These are phyloP conservation scores for Gymnothorax reevesii DNA, from an alignment of 2,797 vertebrate species.

Conservation along the genomic window DNA sequence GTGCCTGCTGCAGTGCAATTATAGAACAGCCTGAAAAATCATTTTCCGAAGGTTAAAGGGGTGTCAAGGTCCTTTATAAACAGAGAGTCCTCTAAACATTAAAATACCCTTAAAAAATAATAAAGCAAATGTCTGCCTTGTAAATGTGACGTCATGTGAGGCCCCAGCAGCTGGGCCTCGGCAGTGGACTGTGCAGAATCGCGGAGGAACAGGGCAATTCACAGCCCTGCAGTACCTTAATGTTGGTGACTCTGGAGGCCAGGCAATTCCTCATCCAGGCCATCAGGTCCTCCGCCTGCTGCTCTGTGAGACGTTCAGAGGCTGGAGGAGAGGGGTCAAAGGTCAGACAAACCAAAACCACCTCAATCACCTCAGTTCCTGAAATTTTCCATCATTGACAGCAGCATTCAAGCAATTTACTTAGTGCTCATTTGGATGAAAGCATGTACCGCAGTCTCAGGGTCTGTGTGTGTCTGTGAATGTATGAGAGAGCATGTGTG, in stretches of 20 bases:
- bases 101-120: too few relatives aligned
- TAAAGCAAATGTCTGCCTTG: too few relatives aligned
- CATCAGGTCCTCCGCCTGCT: slow-evolving; percentile 84
- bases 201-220: not conserved
- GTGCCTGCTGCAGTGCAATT: too few relatives aligned
- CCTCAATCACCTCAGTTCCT: not conserved
- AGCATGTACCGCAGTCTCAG: not conserved
- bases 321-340: slow-evolving; percentile 58
- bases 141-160: too few relatives aligned
- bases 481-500: not conserved
- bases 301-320: slow-evolving; percentile 77
- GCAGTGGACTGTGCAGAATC: not conserved
- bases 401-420: not conserved
- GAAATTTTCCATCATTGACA: not conserved
- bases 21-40: too few relatives aligned
- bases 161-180: too few relatives aligned
- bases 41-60: too few relatives aligned
- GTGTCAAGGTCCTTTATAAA: too few relatives aligned
- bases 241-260: slow-evolving; percentile 78
- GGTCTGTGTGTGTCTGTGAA: not conserved
- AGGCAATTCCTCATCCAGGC: slow-evolving; percentile 93
- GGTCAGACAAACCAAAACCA: not conserved
- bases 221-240: slow-evolving; percentile 77
- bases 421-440: not conserved
- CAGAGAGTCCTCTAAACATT: too few relatives aligned